These are phyloP conservation scores for Oostethus manadensis DNA, from an alignment of 2,113 vertebrate species.

Conservation along the genomic window DNA sequence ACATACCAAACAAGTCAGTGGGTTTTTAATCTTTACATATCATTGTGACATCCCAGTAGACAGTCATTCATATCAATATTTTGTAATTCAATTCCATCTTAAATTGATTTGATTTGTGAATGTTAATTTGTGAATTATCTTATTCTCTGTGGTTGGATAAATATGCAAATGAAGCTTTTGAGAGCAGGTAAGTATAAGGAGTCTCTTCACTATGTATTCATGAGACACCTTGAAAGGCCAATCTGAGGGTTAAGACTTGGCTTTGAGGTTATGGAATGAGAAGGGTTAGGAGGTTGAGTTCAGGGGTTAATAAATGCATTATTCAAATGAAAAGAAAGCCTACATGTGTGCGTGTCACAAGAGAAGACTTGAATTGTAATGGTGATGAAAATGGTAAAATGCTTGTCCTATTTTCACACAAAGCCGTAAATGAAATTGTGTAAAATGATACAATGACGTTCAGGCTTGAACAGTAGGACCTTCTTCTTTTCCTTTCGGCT, in stretches of 20 bases:
- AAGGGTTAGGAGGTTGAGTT: neutral
- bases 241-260: neutral
- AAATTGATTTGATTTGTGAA: constrained; percentile 1
- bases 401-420: neutral
- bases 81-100: constrained; percentile 1
- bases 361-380: neutral
- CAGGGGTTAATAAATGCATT: neutral
- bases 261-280: neutral
- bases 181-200: neutral
- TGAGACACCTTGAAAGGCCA: constrained; percentile 1
- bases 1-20: neutral
- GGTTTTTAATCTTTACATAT: neutral
- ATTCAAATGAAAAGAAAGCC: neutral
- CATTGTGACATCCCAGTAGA: neutral
- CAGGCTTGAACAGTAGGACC: too few relatives aligned
- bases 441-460: too few relatives aligned
- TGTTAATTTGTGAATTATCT: too few relatives aligned
- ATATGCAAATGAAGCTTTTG: neutral
- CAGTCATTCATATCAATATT: neutral
- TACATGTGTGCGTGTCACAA: neutral
- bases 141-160: neutral
- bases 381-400: neutral
- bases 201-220: constrained; percentile 1
- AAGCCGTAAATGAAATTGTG: too few relatives aligned
- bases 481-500: too few relatives aligned